A percentile compares a stretch with the other conserved stretches of the same genome.
Evolutionary conservation across 2,888 invertebrate species (phyloP).

Genomic region (Hypomecis atomaria): DNA sequence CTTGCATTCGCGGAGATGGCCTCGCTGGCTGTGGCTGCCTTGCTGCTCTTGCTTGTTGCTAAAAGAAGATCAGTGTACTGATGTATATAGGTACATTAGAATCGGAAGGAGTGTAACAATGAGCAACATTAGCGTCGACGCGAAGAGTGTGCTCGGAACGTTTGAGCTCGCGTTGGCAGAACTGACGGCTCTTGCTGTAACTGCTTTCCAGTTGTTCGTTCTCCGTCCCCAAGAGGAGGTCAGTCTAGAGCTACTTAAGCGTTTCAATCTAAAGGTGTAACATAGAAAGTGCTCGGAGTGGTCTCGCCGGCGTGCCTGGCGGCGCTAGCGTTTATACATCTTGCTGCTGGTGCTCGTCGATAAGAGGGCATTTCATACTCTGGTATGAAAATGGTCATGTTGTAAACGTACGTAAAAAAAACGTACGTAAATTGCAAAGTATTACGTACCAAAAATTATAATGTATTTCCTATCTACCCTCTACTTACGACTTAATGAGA

Average conservation of each 20-base stretch:
- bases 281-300: slow-evolving; percentile 74
- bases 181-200: slow-evolving; percentile 59
- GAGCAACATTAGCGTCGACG: slow-evolving; percentile 55
- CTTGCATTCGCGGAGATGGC: slow-evolving; percentile 77
- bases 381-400: no score
- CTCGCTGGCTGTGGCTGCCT: slow-evolving; percentile 71
- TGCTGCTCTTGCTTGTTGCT: slow-evolving; percentile 72
- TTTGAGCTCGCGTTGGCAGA: slow-evolving; percentile 78
- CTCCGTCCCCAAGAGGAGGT: no score
- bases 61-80: slow-evolving; percentile 62
- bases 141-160: slow-evolving; percentile 74
- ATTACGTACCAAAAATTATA: no score
- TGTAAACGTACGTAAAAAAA: no score
- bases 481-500: no score
- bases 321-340: no score
- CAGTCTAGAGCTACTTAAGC: slow-evolving; percentile 45
- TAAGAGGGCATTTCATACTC: no score
- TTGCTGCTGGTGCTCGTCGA: slow-evolving; percentile 72
- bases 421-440: no score
- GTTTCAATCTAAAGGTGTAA: slow-evolving; percentile 72
- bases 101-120: slow-evolving; percentile 65
- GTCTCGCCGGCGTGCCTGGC: no score
- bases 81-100: slow-evolving; percentile 53
- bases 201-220: no score
- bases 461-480: no score